Conservation (phyloP, 2,797 vertebrate genomes). For the Pteronotus mesoamericanus region DNA sequence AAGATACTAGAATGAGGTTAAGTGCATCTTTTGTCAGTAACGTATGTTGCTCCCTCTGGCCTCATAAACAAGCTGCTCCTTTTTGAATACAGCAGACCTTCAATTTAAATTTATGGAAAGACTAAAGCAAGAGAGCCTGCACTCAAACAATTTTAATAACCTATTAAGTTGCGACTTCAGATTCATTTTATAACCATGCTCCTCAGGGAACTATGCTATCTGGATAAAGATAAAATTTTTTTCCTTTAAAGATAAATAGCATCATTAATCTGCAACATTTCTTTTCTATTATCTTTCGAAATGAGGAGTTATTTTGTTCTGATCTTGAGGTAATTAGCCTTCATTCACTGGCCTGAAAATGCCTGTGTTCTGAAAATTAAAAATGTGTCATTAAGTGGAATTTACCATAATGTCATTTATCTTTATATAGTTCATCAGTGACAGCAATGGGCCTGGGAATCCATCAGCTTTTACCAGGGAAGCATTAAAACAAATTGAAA, state of each 20-base stretch:
- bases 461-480: conserved; percentile 88
- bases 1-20: conserved; percentile 65
- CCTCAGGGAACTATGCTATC: conserved; percentile 91
- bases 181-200: conserved; percentile 98
- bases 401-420: conserved; percentile 99
- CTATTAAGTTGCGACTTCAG: conserved; percentile 98
- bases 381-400: conserved; percentile 99
- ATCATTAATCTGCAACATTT: conserved; percentile 92
- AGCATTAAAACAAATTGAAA: conserved; percentile 96
- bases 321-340: conserved; percentile 92
- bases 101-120: conserved; percentile 86
- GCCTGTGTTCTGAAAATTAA: conserved; percentile 98
- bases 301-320: conserved; percentile 90
- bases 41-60: conserved; percentile 75
- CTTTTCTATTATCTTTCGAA: conserved; percentile 91
- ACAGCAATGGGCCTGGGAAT: conserved; percentile 88
- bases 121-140: conserved; percentile 83
- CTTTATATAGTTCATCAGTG: conserved; percentile 95
- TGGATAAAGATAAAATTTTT: conserved; percentile 97
- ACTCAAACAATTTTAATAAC: conserved; percentile 97
- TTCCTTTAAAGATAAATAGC: conserved; percentile 92
- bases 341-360: conserved; percentile 91
- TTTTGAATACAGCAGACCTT: conserved; percentile 80
- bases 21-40: conserved; percentile 79
- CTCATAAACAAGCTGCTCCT: conserved; percentile 83